phyloP scores from a whole-genome alignment of 64 coral and sea anemone genomes.

The Acropora tenuis region DNA sequence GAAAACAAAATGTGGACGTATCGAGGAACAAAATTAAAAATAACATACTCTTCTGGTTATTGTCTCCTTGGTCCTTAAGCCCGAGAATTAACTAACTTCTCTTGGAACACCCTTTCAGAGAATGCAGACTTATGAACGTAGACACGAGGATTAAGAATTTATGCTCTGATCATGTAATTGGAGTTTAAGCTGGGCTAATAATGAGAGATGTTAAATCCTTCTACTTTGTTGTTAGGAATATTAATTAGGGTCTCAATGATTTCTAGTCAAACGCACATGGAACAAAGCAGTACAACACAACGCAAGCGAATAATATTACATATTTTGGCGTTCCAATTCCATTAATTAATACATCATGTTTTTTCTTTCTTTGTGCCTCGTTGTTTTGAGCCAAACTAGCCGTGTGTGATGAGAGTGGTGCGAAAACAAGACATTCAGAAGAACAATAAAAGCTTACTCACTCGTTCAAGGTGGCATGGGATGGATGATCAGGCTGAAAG shows the following conservation, averaged over 20 bases:
- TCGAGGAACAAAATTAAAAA: background rate
- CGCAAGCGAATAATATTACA: background rate
- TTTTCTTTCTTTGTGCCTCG: no score
- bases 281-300: background rate
- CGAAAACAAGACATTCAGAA: background rate
- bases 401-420: background rate
- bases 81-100: background rate
- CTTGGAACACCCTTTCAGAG: no score
- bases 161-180: background rate
- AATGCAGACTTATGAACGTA: no score
- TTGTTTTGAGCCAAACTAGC: no score
- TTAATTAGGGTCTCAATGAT: background rate
- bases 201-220: background rate
- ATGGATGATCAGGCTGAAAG: conserved; percentile 19
- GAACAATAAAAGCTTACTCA: conserved; percentile 14
- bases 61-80: background rate
- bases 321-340: no score
- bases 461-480: background rate
- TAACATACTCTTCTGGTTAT: background rate
- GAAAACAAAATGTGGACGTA: background rate
- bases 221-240: background rate
- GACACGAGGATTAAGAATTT: no score
- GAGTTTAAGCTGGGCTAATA: background rate
- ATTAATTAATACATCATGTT: no score
- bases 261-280: background rate